Percentiles rank a stretch among this genome's conserved stretches.
Conservation (phyloP, 1,140 invertebrate genomes). For the Uloborus diversus region DNA sequence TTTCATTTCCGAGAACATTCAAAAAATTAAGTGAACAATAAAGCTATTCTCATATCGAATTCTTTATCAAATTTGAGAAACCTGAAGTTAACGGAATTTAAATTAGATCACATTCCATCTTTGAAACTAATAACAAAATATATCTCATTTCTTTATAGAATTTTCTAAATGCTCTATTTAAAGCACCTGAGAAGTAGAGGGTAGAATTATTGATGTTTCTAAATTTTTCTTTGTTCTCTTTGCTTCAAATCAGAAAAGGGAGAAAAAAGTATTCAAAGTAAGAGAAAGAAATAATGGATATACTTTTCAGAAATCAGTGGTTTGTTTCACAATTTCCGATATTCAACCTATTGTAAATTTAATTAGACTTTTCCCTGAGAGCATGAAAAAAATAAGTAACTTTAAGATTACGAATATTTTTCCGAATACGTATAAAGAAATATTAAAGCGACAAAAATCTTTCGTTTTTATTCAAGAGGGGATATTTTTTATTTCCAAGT, state of each 20-base stretch:
- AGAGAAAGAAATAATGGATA: conserved; percentile 24
- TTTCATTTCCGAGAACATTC: conserved; percentile 12
- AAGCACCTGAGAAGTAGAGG: not conserved
- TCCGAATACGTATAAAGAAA: conserved; percentile 25
- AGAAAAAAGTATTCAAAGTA: not conserved
- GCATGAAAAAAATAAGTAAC: conserved; percentile 7
- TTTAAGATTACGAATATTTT: conserved; percentile 23
- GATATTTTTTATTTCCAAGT: conserved; percentile 16
- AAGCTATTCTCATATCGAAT: not conserved
- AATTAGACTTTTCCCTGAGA: conserved; percentile 38
- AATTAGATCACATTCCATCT: conserved; percentile 42
- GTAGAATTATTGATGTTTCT: conserved; percentile 25
- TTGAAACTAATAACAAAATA: conserved; percentile 17
- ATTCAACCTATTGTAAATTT: conserved; percentile 51
- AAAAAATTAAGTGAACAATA: conserved; percentile 20
- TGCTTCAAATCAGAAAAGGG: not conserved
- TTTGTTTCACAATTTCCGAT: conserved; percentile 52
- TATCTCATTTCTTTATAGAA: conserved; percentile 23
- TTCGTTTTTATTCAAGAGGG: conserved; percentile 12
- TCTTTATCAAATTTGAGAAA: conserved; percentile 44
- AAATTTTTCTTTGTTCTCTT: not conserved
- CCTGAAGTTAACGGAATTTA: conserved; percentile 40
- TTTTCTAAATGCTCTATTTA: conserved; percentile 35
- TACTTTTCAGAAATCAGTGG: conserved; percentile 33
- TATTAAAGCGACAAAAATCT: conserved; percentile 52